Base-by-base conservation (phyloP, 2,888 invertebrate species). In the Eristalinus aeneus region DNA sequence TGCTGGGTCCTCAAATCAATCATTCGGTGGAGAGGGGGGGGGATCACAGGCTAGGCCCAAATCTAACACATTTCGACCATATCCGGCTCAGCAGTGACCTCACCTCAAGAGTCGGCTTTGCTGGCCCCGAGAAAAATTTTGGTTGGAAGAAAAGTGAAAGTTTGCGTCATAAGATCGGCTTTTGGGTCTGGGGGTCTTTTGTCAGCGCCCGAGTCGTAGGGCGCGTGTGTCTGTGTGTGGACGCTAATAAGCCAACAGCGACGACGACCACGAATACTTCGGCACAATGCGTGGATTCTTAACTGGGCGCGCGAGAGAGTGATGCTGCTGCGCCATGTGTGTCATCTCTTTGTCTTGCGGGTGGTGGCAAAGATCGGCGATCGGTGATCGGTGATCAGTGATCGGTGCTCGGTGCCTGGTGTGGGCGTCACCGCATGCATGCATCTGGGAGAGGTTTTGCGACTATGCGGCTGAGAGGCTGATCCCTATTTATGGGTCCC, bases 51-150 rank as follows among this genome's bases (percentile, higher is more conserved):
- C 32, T 12, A 46, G 16, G 63, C 20, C 79, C 67, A 61, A 80
- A 86, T 82, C 82, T 86, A 86, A 86, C 77, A 86, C 71, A 56
- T 69, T 78, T 82, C 74, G 74, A 54, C 86, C 74, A 86, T 78
- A 86, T 86, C 86, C 86, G 86, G 86, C 81, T 86, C 69, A 72
- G 36, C 54, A 74, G 56, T 86, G 82, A 81, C 81, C 74, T 81
- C 81, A 81, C 81, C 46, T 73, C 39, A 22, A n/a, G 20, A 54
- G 32, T 54, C 10, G 20, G 16, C 58, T 69, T 36, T 56, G 22
- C 27, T 27, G 27, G 27, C 58, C 31, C n/a, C 9, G 34, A 68
- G 36, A 58, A 69, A 53, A 46, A 8, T 46, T 6, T 46, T 27
- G 63, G 4, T 32, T 27, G 2, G 56, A 39, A 56, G 65, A 80